These are phyloP conservation scores for Echinops telfairi DNA, from an alignment of 2,113 vertebrate species.

Conservation along the genomic window DNA sequence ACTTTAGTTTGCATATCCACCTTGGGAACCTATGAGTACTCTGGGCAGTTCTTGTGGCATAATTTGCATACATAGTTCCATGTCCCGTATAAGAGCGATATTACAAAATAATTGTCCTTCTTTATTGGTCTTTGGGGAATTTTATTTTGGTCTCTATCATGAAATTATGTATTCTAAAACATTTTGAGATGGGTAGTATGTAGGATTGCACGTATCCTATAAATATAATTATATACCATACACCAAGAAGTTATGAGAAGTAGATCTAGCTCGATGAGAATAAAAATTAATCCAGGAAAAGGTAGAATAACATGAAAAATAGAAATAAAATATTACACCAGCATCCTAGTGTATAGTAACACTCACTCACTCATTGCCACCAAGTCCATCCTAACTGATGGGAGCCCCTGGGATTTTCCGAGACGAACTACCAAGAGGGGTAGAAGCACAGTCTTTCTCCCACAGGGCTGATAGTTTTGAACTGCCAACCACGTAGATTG, in stretches of 20 bases:
- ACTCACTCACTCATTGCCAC: no score
- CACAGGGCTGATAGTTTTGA: no score
- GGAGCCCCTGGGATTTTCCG: no score
- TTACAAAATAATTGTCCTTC: neutral
- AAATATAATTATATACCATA: neutral
- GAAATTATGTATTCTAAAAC: neutral
- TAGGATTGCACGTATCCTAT: neutral
- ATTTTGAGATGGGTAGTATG: fast-evolving
- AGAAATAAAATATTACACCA: no score
- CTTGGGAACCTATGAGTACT: neutral
- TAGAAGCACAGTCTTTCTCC: no score
- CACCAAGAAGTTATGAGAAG: neutral
- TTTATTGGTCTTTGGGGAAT: neutral
- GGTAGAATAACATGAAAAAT: neutral
- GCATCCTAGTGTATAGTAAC: no score
- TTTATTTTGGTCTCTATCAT: neutral
- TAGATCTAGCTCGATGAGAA: neutral
- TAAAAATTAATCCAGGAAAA: neutral
- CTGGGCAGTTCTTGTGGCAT: neutral
- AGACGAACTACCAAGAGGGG: no score
- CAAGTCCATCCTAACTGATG: no score
- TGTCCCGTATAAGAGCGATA: neutral
- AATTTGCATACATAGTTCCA: neutral
- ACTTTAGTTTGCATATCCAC: constrained; percentile 7
- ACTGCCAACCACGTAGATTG: no score